These are phyloP conservation scores for Lampris incognitus DNA, from an alignment of 2,113 vertebrate genomes.

Conservation along the genomic window DNA sequence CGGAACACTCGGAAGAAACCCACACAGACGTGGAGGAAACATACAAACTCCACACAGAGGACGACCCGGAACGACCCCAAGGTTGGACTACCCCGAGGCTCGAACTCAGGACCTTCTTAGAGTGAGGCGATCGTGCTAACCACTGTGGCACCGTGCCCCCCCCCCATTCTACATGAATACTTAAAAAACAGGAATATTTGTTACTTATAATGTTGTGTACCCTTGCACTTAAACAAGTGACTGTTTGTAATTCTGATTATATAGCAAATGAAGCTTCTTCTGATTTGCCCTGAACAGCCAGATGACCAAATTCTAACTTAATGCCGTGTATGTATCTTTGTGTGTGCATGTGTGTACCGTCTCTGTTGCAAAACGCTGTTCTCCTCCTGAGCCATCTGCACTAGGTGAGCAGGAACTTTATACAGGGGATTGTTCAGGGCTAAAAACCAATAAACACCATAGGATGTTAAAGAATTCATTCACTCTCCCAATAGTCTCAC, in stretches of 20 bases:
- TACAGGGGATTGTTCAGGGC: constrained; percentile 88
- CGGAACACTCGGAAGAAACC: too few relatives aligned
- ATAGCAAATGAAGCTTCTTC: background rate
- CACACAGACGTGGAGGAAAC: too few relatives aligned
- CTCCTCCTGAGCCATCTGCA: constrained; percentile 87
- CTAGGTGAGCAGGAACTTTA: constrained; percentile 87
- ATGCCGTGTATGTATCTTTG: background rate
- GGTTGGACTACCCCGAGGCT: too few relatives aligned
- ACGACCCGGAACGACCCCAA: too few relatives aligned
- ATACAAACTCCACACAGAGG: too few relatives aligned
- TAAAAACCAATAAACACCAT: constrained; percentile 67
- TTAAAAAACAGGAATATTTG: background rate
- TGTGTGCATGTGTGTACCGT: constrained; percentile 80
- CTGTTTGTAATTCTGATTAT: too few relatives aligned
- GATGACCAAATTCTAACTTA: background rate
- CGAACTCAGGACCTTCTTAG: too few relatives aligned
- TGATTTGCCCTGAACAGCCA: background rate
- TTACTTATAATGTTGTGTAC: too few relatives aligned
- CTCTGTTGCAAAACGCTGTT: constrained; percentile 85
- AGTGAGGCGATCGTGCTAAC: too few relatives aligned
- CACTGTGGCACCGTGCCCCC: too few relatives aligned
- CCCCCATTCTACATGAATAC: background rate
- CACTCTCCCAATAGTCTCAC: background rate
- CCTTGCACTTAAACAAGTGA: too few relatives aligned
- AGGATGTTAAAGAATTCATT: background rate